Base-by-base conservation (phyloP, 2,797 vertebrate species). In the Eremophila alpestris region DNA sequence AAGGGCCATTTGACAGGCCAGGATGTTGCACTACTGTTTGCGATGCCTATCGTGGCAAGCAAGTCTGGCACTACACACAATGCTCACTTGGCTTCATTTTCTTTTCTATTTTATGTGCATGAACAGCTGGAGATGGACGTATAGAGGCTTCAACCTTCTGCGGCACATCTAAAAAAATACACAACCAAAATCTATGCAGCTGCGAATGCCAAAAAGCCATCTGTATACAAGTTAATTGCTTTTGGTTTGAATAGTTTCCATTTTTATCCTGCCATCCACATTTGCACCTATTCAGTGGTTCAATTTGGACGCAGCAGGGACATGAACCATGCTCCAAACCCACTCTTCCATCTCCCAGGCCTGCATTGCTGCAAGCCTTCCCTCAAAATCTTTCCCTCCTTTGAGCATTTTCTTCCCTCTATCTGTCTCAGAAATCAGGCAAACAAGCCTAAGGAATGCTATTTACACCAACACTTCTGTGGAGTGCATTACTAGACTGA, bases 191-290 rank as follows among this genome's bases (percentile, higher is more conserved):
- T 89, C 89, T 70, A 92, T 89, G 87, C 87, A 81, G 58, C 90
- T 68, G 55, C 71, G 95, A 94, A 76, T 93, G 87, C 89, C 80
- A 95, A 82, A 91, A 97, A 96, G 94, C 86, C 89, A 95, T 96
- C 95, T 93, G 89, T 62, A 95, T 77, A 91, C 80, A 95, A 92
- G 93, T 64, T 71, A 82, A 95, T 85, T 92, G 90, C 83, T 91
- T 95, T 88, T 88, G 81, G 82, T 92, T 75, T 95, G 70, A 68
- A 79, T 79, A 83, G 90, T 46, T 95, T 70, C 78, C 91, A 77
- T 77, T 93, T 93, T 94, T 91, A 83, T 68, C 79, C 87, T 68
- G 55, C 83, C 84, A 93, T 83, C 90, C 59, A 80, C 74, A 89
- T 97, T 93, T 92, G 75, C 56, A 79, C 77, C 94, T 76, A 94